These are phyloP conservation scores for Callaeas wilsoni DNA, from an alignment of 2,113 vertebrate species.

Conservation along the genomic window DNA sequence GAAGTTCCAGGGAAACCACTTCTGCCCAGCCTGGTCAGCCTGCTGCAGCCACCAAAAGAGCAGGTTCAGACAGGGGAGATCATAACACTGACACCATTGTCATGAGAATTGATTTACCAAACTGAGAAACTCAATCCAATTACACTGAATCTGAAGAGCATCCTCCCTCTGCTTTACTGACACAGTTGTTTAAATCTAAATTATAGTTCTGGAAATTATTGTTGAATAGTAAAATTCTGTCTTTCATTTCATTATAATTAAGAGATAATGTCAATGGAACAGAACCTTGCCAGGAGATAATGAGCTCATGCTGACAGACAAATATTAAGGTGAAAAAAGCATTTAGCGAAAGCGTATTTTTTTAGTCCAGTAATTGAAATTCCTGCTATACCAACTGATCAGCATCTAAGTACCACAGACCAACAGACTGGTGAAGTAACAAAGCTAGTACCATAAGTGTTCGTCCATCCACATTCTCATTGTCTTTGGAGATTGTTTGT, in stretches of 20 bases:
- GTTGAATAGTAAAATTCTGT: neutral
- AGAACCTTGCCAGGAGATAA: constrained; percentile 46
- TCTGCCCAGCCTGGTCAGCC: neutral
- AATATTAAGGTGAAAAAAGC: constrained; percentile 34
- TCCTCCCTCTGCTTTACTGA: neutral
- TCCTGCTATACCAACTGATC: neutral
- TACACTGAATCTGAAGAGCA: neutral
- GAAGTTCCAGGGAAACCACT: neutral
- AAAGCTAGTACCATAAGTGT: neutral
- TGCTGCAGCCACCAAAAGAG: neutral
- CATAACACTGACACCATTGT: neutral
- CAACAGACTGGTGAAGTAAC: neutral
- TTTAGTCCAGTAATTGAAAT: neutral
- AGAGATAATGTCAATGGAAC: constrained; percentile 30
- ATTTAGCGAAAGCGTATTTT: neutral
- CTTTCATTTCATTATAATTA: constrained; percentile 44
- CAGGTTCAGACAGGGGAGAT: neutral
- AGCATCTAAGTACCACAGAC: neutral
- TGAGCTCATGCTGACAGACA: constrained; percentile 29
- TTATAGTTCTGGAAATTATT: neutral
- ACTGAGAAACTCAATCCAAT: neutral
- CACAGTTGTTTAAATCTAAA: neutral
- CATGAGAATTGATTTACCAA: neutral
- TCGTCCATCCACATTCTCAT: neutral
- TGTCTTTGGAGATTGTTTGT: neutral